These are phyloP conservation scores for Tetrapedia diversipes DNA, from an alignment of 2,888 invertebrate species.

Conservation along the genomic window DNA sequence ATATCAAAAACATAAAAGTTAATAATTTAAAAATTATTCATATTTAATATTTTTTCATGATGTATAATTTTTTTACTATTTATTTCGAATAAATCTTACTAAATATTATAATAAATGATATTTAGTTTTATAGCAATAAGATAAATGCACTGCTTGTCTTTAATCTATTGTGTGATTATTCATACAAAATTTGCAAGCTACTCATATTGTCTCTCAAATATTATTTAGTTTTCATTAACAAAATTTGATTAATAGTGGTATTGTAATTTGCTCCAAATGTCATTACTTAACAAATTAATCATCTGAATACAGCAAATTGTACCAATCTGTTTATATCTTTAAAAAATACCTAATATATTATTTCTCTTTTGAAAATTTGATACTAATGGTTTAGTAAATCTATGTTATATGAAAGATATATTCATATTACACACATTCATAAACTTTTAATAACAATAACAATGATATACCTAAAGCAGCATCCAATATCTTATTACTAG, in stretches of 20 bases:
- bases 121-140: too few species aligned
- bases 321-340: not conserved
- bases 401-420: conserved; percentile 31
- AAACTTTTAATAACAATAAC: conserved; percentile 67
- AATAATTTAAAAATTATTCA: not conserved
- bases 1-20: not conserved
- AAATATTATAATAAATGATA: not conserved
- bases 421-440: conserved; percentile 52
- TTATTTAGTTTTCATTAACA: not conserved
- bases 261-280: not conserved
- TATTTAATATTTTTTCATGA: not conserved
- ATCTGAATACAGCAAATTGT: not conserved
- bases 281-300: conserved; percentile 2
- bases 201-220: not conserved
- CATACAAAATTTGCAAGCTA: not conserved
- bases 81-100: too few species aligned
- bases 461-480: conserved; percentile 69
- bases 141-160: not conserved
- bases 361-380: not conserved
- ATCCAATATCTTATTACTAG: conserved; percentile 70
- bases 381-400: not conserved
- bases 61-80: too few species aligned
- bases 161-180: not conserved
- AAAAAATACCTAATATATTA: conserved; percentile 15
- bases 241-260: not conserved